Evolutionary conservation across 2,113 vertebrate species (phyloP).

Genomic region (Aleadryas rufinucha): DNA sequence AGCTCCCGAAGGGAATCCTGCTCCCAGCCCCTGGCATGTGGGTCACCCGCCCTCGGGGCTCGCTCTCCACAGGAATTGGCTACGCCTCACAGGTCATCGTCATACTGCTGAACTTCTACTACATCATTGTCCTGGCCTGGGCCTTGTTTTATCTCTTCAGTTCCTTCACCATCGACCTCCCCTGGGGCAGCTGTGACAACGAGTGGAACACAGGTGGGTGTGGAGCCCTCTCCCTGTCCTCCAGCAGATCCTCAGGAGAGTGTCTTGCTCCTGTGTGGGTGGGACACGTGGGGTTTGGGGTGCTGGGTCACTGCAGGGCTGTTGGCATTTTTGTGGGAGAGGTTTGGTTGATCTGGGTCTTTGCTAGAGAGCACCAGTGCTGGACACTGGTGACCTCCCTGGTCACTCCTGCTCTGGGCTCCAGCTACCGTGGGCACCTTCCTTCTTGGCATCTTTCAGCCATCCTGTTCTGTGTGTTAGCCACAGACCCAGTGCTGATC

Average conservation of each 20-base stretch:
- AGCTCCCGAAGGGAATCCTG: background rate
- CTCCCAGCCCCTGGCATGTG: fast-evolving
- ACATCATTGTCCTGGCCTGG: constrained; percentile 94
- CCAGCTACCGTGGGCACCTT: background rate
- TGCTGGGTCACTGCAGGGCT: background rate
- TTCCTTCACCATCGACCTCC: constrained; percentile 87
- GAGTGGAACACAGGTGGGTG: constrained; percentile 90
- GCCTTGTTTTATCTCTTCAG: constrained; percentile 90
- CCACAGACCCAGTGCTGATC: background rate
- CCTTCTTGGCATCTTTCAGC: background rate
- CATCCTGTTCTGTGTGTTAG: background rate
- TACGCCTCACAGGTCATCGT: constrained; percentile 92
- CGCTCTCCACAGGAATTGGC: constrained; percentile 78
- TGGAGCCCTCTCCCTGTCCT: background rate
- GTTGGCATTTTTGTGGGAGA: background rate
- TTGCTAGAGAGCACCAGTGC: background rate
- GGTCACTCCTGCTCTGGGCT: background rate
- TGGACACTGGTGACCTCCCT: background rate
- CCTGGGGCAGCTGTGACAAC: constrained; percentile 91
- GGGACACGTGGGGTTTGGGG: background rate
- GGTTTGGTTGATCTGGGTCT: background rate
- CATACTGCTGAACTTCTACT: constrained; percentile 88
- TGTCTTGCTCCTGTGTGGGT: background rate
- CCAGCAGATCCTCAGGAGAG: background rate
- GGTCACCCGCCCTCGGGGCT: background rate